Base-by-base conservation (phyloP, 2,113 vertebrate genomes). In the Tragelaphus imberbis region DNA sequence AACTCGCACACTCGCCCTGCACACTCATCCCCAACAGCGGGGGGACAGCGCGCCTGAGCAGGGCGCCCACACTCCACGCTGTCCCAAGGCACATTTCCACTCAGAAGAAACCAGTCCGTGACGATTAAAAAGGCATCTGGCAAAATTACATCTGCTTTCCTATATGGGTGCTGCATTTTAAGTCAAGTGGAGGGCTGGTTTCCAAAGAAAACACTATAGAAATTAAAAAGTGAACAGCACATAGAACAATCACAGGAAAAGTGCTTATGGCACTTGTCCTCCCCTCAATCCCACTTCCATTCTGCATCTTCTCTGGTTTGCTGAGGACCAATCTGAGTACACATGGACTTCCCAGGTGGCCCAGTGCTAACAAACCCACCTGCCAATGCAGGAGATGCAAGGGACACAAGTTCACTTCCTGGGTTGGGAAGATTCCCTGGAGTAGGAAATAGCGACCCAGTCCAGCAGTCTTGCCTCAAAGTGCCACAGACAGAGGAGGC, bases 341-440 rank as follows among this genome's bases (percentile, higher is more conserved):
- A 27, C 21, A 25, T 0, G 36, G 23, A 0, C 11, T 27, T 2
- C 36, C 21, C 71, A 44, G 71, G 68, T 2, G 9, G 68, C n/a
- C 68, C 68, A 40, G 19, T 0, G 36, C 3, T 3, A 44, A 25
- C 21, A 3, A 7, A 27, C 3, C 71, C 6, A 1, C 36, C 6
- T 75, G 23, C 36, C 2, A 1, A 21, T 1, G 65, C n/a, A 1
- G 19, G 19, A 23, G 11, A 23, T 0, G 21, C 11, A 23, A 13
- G 21, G 40, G 5, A 75, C 11, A 3, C 36, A 14, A 36, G 71
- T 2, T 27, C 36, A 7, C 5, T 6, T 6, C 71, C 36, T 12
- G 11, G 5, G n/a, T 1, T 12, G 21, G 21, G 36, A 40, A 25
- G 36, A 44, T 2, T 11, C 68, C n/a, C 36, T 7, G 71, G 11